These are phyloP conservation scores for Aegotheles bennettii DNA, from an alignment of 2,113 vertebrate genomes.

Conservation along the genomic window DNA sequence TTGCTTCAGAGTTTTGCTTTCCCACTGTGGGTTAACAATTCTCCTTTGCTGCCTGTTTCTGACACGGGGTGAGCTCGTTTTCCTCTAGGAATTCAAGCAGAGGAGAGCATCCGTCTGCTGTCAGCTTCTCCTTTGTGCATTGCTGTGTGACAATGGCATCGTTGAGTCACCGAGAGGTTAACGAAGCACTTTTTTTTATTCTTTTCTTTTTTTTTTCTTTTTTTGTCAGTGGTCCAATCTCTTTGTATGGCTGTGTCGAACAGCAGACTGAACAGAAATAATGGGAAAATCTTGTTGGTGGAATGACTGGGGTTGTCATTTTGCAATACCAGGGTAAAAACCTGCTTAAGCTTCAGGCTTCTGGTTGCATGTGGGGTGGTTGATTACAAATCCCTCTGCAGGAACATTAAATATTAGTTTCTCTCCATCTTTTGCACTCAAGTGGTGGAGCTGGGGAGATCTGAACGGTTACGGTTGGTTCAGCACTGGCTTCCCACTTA, in stretches of 20 bases:
- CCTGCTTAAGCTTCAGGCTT: neutral
- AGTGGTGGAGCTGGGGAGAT: neutral
- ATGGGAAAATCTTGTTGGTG: constrained; percentile 23
- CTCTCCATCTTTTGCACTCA: neutral
- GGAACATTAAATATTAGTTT: neutral
- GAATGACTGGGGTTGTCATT: neutral
- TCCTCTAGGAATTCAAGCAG: neutral
- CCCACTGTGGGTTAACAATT: neutral
- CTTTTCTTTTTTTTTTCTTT: no score
- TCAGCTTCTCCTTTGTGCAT: neutral
- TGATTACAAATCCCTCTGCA: neutral
- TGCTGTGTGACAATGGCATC: constrained; percentile 2
- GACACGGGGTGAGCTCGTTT: neutral
- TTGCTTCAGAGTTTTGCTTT: neutral
- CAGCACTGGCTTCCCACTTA: neutral
- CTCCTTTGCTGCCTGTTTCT: neutral
- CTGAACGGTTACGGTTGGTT: fast-evolving
- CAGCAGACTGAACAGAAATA: constrained; percentile 49
- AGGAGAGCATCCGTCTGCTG: neutral
- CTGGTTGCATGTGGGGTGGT: fast-evolving
- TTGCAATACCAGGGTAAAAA: neutral
- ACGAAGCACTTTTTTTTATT: neutral
- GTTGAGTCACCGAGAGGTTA: constrained; percentile 43
- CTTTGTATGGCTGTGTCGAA: constrained; percentile 12
- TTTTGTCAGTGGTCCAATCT: constrained; percentile 20